phyloP scores from a whole-genome alignment of 2,888 invertebrate species.

The Hipparchia sbordonii region DNA sequence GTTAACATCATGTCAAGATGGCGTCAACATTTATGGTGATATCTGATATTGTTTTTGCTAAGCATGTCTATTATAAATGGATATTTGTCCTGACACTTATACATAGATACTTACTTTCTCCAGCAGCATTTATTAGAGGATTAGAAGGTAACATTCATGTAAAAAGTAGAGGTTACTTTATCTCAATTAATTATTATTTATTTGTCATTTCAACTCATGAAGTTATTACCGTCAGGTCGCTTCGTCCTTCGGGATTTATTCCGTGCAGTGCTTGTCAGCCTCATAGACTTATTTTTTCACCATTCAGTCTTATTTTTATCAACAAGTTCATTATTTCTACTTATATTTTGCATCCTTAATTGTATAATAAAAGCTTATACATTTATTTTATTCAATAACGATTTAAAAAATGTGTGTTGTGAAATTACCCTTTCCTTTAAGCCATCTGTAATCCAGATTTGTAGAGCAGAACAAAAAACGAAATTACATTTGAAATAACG shows the following conservation, averaged over 20 bases:
- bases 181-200: not conserved
- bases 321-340: not conserved
- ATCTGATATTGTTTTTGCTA: too few species aligned
- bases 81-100: not conserved
- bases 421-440: constrained; percentile 68
- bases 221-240: not conserved
- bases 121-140: constrained; percentile 12
- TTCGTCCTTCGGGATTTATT: not conserved
- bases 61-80: too few species aligned
- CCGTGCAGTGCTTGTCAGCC: too few species aligned
- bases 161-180: not conserved
- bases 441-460: constrained; percentile 77
- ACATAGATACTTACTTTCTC: constrained; percentile 21
- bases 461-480: constrained; percentile 71
- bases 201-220: too few species aligned
- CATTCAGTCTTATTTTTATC: too few species aligned
- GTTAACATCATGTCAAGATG: not conserved
- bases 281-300: too few species aligned
- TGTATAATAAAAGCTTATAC: not conserved
- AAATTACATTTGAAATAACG: constrained; percentile 35
- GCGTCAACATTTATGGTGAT: too few species aligned
- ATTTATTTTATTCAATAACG: not conserved
- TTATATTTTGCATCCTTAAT: not conserved
- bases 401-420: not conserved
- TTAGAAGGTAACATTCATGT: not conserved